Evolutionary conservation across 2,888 invertebrate species (phyloP).

Genomic region (Drosophila sordidula): DNA sequence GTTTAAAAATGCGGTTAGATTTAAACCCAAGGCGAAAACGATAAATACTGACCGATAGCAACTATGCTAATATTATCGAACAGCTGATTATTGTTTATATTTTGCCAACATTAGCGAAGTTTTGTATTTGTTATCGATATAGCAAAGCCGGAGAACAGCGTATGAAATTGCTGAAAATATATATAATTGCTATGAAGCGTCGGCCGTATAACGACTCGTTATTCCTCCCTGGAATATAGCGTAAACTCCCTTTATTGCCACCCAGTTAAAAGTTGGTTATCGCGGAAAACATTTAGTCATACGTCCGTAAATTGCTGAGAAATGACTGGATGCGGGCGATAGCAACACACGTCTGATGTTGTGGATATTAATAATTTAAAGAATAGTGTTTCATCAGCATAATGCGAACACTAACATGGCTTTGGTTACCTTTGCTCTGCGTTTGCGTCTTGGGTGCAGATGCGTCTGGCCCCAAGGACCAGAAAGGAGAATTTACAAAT

Average conservation of each 20-base stretch:
- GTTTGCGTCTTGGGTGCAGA: background rate
- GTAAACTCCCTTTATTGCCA: conserved; percentile 7
- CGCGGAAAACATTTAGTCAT: conserved; percentile 4
- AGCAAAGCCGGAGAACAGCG: background rate
- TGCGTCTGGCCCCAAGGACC: background rate
- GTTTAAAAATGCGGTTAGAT: no score
- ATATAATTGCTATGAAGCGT: background rate
- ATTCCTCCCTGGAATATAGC: background rate
- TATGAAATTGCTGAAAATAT: background rate
- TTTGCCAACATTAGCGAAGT: background rate
- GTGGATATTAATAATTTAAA: background rate
- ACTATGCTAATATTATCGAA: background rate
- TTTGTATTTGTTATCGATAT: background rate
- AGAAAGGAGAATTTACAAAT: background rate
- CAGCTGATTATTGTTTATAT: conserved; percentile 4
- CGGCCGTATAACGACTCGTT: no score
- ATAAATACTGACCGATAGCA: background rate
- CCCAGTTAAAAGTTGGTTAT: conserved; percentile 6
- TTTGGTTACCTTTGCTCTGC: conserved; percentile 4
- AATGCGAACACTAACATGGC: conserved; percentile 7
- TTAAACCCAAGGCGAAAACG: background rate
- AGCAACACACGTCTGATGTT: background rate
- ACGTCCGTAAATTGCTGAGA: background rate
- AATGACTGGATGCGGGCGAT: background rate
- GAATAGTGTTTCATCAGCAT: background rate